phyloP scores from a whole-genome alignment of 2,888 invertebrate species.

The Globia sparganii region DNA sequence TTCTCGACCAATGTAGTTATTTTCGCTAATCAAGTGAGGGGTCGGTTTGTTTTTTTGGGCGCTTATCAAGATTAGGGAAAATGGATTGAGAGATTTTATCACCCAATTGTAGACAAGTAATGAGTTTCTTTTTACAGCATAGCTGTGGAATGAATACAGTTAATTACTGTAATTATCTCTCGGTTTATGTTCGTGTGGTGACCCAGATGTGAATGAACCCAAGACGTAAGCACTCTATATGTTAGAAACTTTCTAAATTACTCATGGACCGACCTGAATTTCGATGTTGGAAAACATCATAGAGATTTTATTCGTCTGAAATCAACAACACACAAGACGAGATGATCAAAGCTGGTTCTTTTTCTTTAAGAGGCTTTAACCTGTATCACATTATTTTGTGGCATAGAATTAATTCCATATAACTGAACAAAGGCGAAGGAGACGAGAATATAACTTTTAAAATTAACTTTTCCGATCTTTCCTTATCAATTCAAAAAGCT shows the following conservation, averaged over 20 bases:
- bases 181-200: constrained; percentile 1
- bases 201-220: constrained; percentile 4
- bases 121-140: constrained; percentile 30
- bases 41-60: constrained; percentile 47
- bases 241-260: constrained; percentile 16
- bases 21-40: constrained; percentile 61
- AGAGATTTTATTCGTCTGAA: background rate
- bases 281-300: background rate
- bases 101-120: constrained; percentile 50
- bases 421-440: background rate
- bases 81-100: constrained; percentile 47
- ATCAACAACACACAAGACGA: background rate
- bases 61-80: constrained; percentile 39
- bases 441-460: background rate
- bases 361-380: background rate
- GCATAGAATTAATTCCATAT: constrained; percentile 3
- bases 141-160: constrained; percentile 24
- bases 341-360: background rate
- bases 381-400: background rate
- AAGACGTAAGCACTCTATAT: constrained; percentile 23
- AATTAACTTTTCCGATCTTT: constrained; percentile 18
- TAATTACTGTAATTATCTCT: constrained; percentile 20
- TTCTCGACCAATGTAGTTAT: constrained; percentile 59
- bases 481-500: constrained; percentile 28
- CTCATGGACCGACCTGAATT: background rate